These are phyloP conservation scores for Ammodytes marinus DNA, from an alignment of 2,113 vertebrate genomes.

Conservation along the genomic window DNA sequence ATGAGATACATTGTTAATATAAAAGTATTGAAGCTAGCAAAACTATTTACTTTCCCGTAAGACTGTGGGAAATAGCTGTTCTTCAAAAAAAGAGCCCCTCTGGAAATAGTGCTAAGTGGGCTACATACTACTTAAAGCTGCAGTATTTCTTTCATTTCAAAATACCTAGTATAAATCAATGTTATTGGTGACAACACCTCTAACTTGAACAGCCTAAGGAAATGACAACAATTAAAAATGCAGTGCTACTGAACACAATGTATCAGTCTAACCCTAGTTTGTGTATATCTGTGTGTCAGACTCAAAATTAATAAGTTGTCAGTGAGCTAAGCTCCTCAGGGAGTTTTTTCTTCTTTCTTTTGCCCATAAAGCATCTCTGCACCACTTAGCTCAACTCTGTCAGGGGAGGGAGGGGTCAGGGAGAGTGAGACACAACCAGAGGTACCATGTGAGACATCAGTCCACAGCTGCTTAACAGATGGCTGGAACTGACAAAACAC, in stretches of 20 bases:
- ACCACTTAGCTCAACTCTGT: conserved; percentile 87
- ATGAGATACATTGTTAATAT: too few species aligned
- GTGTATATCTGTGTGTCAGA: conserved; percentile 15
- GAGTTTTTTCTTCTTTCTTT: conserved; percentile 87
- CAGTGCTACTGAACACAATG: background rate
- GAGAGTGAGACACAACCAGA: conserved; percentile 57
- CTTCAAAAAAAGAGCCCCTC: background rate
- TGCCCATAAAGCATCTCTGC: conserved; percentile 88
- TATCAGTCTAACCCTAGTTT: background rate
- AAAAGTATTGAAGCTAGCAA: too few species aligned
- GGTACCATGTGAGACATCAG: conserved; percentile 61
- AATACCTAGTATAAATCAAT: background rate
- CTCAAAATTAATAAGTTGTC: conserved; percentile 82
- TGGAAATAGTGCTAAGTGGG: background rate
- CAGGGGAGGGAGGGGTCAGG: conserved; percentile 29
- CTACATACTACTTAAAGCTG: background rate
- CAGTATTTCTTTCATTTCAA: too few species aligned
- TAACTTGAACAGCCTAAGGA: background rate
- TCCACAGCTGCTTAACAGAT: conserved; percentile 76
- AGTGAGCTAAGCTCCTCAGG: conserved; percentile 86
- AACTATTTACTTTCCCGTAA: too few species aligned
- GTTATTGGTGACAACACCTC: background rate
- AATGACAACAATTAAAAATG: background rate
- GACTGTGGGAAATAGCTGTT: too few species aligned
- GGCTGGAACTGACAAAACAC: conserved; percentile 28